Base-by-base conservation (phyloP, 2,888 invertebrate species). In the Orchesellides sinensis region DNA sequence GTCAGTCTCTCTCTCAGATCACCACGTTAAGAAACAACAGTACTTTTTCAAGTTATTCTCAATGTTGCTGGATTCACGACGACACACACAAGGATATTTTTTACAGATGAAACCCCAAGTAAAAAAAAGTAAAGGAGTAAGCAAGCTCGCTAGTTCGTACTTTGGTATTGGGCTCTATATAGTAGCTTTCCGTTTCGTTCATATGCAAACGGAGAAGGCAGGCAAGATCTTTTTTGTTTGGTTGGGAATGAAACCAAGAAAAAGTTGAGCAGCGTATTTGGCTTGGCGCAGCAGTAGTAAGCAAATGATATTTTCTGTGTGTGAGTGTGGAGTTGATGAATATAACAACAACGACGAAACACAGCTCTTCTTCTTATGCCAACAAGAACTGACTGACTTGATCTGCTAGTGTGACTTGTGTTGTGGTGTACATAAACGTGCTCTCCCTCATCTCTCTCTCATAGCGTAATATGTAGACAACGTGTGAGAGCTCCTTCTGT, bases 361-460 rank as follows among this genome's bases (percentile, higher is more conserved):
- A 59, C 59, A 32, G 27, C 49, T 52, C 14, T 17, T 49, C 40
- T 72, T 52, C 32, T 23, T 49, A n/a, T 49, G 49, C 68, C 52
- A 63, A 61, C 73, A 52, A 63, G 49, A 73, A 75, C 65, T 75
- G 75, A 75, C 75, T 75, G 75, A 75, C 49, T 75, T 32, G 54
- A n/a, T 45, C 35, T 12, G 29, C 40, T 40, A 6, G 35, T 61
- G 59, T 45, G 61, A 61, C 59, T 29, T 75, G 75, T 23, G 40
- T 54, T 63, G 73, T 63, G 32, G 45, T 65, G 27, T 63, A 52
- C 19, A 27, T 49, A 17, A 66, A 66, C 66, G 66, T 66, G 47
- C 1, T n/a, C n/a, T n/a, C n/a, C n/a, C n/a, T 40, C 45, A 14
- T 35, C n/a, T 40, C 63, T 65, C 61, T 21, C 52, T 10, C 19